Evolutionary conservation across 2,113 vertebrate genomes (phyloP), one percentile per base, ranked within the genome.

Genomic region (Peromyscus maniculatus): DNA sequence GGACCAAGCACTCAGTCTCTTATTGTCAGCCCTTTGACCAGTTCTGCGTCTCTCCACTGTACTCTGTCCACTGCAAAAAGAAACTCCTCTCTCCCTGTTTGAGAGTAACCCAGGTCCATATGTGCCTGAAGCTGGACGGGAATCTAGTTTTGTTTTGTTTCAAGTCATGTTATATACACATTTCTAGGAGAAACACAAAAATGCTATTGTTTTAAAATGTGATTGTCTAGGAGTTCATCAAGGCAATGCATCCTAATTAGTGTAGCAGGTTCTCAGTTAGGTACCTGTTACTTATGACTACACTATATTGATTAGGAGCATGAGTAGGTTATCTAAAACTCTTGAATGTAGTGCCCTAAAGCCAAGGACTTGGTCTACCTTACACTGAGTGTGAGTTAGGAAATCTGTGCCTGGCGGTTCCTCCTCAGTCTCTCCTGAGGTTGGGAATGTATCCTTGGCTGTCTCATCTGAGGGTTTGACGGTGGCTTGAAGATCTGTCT

Each of bases 181-280:
- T 43, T 36, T 74, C 22, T 66, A 94, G 24, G 31, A 52, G 59
- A 96, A 91, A 36, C 33, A 83, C 9, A 66, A 55, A 96, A 71
- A 33, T 64, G 11, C 33, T 87, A 0, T 91, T 39, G 74, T 80
- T 90, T 89, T 64, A 66, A 49, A 39, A 59, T 84, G 57, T 86
- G 94, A 82, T 77, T 77, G 26, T 72, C 62, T 72, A 80, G 5
- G 55, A 83, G 36, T 95, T 93, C n/a, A 80, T 94, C 62, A 46
- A 82, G 59, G 7, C 75, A 67, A 72, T 91, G 22, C 89, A 43
- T 62, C 2, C 4, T 69, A 77, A 93, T 77, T 87, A 62, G 13
- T 75, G 91, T 91, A 78, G 67, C 72, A 69, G 39, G 31, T 87
- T 95, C 52, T 31, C n/a, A 66, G 36, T 72, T 52, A 78, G 33